Evolutionary conservation across 2,113 vertebrate species (phyloP), one percentile per base, ranked within the genome.

Genomic region (Anthoscopus minutus): DNA sequence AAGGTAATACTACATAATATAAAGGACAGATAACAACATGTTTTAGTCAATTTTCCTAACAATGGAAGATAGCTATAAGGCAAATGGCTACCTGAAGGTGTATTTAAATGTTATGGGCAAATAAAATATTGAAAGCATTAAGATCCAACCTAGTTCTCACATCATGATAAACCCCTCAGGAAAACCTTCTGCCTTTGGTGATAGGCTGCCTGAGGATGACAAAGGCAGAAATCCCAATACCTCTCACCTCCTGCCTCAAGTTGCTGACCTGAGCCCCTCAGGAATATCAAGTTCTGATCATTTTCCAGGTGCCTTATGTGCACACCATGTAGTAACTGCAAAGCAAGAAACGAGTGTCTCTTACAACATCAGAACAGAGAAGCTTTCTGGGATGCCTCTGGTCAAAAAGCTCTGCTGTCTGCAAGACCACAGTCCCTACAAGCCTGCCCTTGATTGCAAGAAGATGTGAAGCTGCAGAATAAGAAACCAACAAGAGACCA

Each of bases 41-140:
- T 94, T 98, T 96, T 98, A 97, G 96, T 97, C 77, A 73, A 97
- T 97, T 98, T 97, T 97, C 97, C 97, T 98, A 98, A 97, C 96
- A 97, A 98, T 97, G 97, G 98, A 98, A 98, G 98, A 97, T 98
- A 98, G 98, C 98, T 98, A 96, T 99, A 99, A 99, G 99, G 99
- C 99, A 98, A 99, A 98, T 98, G 98, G 98, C 98, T 98, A 98
- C 98, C 99, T 99, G 99, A 98, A 99, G 97, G 98, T 98, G 98
- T 98, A 96, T 97, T 98, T 96, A 97, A 98, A 98, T 96, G 91
- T 95, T 96, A 98, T 94, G 97, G 98, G 98, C 93, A 98, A 98
- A 98, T 97, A 98, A 98, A 97, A 98, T 96, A 97, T 97, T 97
- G 98, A 98, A 98, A 98, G 97, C 92, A 72, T 33, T 83, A 94